Conservation (phyloP, 2,797 vertebrate genomes). For the Babyrousa celebensis region DNA sequence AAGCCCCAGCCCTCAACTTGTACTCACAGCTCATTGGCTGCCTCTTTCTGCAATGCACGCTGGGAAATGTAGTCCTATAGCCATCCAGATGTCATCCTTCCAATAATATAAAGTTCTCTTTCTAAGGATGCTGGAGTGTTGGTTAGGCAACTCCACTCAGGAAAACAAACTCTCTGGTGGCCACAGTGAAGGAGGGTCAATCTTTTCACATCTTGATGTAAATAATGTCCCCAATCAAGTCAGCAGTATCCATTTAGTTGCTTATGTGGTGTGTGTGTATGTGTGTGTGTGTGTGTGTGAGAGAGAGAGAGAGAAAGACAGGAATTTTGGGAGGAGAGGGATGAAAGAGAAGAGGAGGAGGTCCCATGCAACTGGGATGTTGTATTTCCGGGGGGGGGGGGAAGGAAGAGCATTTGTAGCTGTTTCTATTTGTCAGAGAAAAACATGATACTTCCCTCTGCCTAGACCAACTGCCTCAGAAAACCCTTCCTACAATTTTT, state of each 20-base stretch:
- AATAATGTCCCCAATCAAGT: neutral
- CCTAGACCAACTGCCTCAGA: conserved; percentile 47
- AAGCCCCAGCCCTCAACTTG: neutral
- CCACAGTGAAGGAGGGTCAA: neutral
- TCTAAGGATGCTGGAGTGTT: neutral
- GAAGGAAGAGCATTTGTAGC: neutral
- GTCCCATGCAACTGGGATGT: neutral
- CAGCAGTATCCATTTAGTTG: neutral
- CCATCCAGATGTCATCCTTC: neutral
- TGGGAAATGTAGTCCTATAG: conserved; percentile 56
- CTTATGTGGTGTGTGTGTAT: neutral
- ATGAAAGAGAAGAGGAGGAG: neutral
- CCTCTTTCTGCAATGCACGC: neutral
- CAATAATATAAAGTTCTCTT: neutral
- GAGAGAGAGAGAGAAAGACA: neutral
- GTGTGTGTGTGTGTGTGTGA: neutral
- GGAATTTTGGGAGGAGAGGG: neutral
- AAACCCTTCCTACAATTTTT: neutral
- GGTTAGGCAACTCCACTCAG: neutral
- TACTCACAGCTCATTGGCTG: neutral
- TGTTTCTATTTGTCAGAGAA: conserved; percentile 9
- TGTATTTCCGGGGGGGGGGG: neutral
- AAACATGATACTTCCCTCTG: neutral
- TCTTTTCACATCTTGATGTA: neutral
- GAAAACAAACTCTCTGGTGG: neutral